Evolutionary conservation across 2,888 invertebrate species (phyloP).

Genomic region (Morinoia aosen): DNA sequence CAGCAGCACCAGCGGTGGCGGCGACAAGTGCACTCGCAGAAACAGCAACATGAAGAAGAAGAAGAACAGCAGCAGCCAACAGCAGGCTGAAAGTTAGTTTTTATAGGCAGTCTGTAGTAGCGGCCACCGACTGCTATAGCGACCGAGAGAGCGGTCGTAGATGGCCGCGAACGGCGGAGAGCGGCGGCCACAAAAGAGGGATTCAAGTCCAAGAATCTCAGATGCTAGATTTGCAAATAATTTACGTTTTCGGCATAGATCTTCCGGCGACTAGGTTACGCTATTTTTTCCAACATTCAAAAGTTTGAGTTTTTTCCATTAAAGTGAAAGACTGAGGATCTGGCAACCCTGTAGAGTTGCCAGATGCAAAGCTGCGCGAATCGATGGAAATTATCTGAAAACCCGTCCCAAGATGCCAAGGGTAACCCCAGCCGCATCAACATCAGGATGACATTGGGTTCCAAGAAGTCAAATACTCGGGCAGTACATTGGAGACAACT

Average conservation of each 20-base stretch:
- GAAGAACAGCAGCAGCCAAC: neutral
- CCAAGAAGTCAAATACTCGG: neutral
- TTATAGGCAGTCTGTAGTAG: conserved; percentile 18
- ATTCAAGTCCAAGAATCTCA: neutral
- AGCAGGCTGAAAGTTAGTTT: neutral
- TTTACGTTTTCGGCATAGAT: no score
- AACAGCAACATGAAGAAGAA: neutral
- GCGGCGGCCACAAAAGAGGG: neutral
- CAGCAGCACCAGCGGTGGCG: neutral
- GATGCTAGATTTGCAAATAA: neutral
- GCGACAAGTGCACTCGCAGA: neutral
- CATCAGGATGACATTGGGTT: neutral
- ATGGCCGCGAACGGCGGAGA: neutral
- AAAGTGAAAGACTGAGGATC: no score
- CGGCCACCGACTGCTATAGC: neutral
- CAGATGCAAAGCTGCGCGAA: no score
- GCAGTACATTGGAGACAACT: neutral
- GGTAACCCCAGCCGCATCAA: neutral
- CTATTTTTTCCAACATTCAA: no score
- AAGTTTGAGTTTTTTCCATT: no score
- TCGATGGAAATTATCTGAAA: no score
- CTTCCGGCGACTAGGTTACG: no score
- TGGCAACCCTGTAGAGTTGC: no score
- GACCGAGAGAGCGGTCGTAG: neutral
- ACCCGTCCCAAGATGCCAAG: neutral